Evolutionary conservation across 2,797 vertebrate species (phyloP), one percentile per base, ranked within the genome.

Genomic region (Knipowitschia caucasica): DNA sequence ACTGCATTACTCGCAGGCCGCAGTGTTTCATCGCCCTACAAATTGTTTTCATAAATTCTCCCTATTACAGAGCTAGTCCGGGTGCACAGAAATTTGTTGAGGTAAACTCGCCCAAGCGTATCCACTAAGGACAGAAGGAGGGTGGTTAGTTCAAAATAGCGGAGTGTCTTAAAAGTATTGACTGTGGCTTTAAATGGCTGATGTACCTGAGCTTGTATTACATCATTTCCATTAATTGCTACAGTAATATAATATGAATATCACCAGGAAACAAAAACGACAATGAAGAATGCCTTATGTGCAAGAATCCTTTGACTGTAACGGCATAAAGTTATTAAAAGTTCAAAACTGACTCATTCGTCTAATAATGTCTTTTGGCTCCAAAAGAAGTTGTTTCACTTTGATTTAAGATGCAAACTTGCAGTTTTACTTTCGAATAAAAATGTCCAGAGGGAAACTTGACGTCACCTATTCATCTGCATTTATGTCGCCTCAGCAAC

Each of bases 131-230:
- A 63, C 69, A 57, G 52, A 54, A 58, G 40, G 62, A n/a, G n/a
- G n/a, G n/a, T n/a, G n/a, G n/a, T n/a, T n/a, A n/a, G n/a, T n/a
- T n/a, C n/a, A n/a, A n/a, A n/a, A n/a, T n/a, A n/a, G n/a, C n/a
- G 70, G 63, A 70, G 50, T 52, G 71, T 66, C 74, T 69, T 75
- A 42, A 81, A 79, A 71, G 69, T 74, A 65, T 66, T 73, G 68
- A 66, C 75, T 69, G 55, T 47, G 60, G 59, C 62, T 78, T 50
- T 55, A 46, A 70, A 55, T n/a, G n/a, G 58, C 57, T 45, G 5
- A 40, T 51, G 43, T 63, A 62, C 67, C 68, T 21, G 3, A 68
- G 53, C 49, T 71, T 18, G 18, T 6, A 38, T n/a, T 17, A 11
- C 30, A n/a, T n/a, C n/a, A n/a, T n/a, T n/a, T n/a, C n/a, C n/a